A percentile compares a stretch with the other conserved stretches of the same genome.
Evolutionary conservation across 2,113 vertebrate species (phyloP).

Genomic region (Orthonyx spaldingii): DNA sequence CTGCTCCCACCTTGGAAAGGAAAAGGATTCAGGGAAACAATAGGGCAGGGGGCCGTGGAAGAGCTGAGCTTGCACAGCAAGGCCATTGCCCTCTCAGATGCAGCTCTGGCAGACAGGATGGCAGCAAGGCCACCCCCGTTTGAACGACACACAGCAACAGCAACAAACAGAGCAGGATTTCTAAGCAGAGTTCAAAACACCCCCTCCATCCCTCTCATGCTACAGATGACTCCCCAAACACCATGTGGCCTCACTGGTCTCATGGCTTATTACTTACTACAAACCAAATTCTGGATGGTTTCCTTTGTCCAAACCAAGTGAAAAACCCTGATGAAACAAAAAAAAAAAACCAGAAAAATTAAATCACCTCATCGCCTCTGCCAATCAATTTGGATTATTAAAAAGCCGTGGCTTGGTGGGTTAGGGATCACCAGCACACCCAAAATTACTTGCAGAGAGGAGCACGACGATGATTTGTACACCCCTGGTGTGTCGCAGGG

Average conservation of each 20-base stretch:
- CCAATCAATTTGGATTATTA: background rate
- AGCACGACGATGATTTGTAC: accelerated
- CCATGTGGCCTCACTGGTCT: accelerated
- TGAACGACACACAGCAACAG: background rate
- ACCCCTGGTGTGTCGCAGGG: accelerated
- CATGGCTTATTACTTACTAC: background rate
- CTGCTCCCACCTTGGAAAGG: background rate
- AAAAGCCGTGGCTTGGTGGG: background rate
- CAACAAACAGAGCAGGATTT: background rate
- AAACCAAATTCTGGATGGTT: background rate
- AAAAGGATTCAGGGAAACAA: background rate
- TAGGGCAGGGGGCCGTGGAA: background rate
- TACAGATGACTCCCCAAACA: background rate
- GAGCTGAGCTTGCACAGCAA: background rate
- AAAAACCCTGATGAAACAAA: background rate
- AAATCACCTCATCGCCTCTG: background rate
- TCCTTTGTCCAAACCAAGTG: background rate
- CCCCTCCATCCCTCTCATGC: background rate
- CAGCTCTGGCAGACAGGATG: background rate
- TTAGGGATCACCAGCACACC: background rate
- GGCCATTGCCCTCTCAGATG: background rate
- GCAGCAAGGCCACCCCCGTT: background rate
- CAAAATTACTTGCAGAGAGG: background rate
- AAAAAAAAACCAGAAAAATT: no score
- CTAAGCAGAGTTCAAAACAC: background rate